Conservation (phyloP, 2,113 vertebrate genomes). For the Megaceryle torquata region DNA sequence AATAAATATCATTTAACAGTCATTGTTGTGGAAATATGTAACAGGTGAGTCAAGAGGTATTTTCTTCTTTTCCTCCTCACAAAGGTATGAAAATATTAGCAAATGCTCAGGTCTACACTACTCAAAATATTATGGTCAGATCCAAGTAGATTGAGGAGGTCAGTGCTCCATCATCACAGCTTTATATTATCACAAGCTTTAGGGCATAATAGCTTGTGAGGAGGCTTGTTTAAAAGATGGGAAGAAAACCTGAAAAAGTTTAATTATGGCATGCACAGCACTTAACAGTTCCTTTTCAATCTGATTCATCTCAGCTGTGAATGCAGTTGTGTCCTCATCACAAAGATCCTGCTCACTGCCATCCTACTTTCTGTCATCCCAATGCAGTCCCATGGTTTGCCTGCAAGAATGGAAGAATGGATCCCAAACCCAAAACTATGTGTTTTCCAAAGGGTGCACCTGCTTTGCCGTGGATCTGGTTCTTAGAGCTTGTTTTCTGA, state of each 20-base stretch:
- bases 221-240: constrained; percentile 55
- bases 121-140: constrained; percentile 69
- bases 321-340: not conserved
- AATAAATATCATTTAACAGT: constrained; percentile 59
- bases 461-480: not conserved
- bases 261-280: constrained; percentile 53
- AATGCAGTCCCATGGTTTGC: not conserved
- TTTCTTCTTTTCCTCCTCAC: not conserved
- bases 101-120: constrained; percentile 21
- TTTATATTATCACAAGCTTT: constrained; percentile 65
- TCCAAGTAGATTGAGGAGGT: constrained; percentile 38
- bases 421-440: not conserved
- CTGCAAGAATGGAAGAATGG: not conserved
- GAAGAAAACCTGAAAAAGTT: constrained; percentile 62
- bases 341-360: not conserved
- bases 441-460: not conserved
- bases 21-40: constrained; percentile 45
- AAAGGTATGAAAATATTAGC: constrained; percentile 57
- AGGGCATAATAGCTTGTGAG: constrained; percentile 60
- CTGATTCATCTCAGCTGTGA: constrained; percentile 55
- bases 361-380: not conserved
- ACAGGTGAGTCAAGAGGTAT: not conserved
- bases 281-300: constrained; percentile 66
- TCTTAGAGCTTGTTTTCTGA: not conserved
- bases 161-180: constrained; percentile 53